Evolutionary conservation across 1,140 invertebrate species (phyloP).

Genomic region (Hypothenemus hampei): DNA sequence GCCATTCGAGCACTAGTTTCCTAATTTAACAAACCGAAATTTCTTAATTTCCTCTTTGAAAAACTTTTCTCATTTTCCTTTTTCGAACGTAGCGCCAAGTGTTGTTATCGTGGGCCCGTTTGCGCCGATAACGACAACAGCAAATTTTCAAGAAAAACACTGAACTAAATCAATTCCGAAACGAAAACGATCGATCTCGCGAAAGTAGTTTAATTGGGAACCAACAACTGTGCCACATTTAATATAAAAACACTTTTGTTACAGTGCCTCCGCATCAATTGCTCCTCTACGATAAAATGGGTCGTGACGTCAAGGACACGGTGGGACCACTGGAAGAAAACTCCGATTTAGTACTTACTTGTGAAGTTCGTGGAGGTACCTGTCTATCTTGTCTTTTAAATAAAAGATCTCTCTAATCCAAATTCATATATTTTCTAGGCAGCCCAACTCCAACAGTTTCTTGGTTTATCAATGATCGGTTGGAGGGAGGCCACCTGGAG

Average conservation of each 20-base stretch:
- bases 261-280: slow-evolving; percentile 81
- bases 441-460: slow-evolving; percentile 73
- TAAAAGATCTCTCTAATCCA: not conserved
- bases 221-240: no score
- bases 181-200: no score
- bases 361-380: slow-evolving; percentile 87
- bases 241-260: no score
- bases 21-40: no score
- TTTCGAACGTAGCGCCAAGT: not conserved
- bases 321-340: slow-evolving; percentile 82
- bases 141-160: not conserved
- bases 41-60: slow-evolving; percentile 18
- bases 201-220: no score
- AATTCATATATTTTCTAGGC: slow-evolving; percentile 51
- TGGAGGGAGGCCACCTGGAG: slow-evolving; percentile 51
- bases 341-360: slow-evolving; percentile 72
- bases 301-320: slow-evolving; percentile 64
- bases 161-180: slow-evolving; percentile 9
- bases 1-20: no score
- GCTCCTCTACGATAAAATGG: slow-evolving; percentile 76
- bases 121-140: not conserved
- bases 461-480: slow-evolving; percentile 68
- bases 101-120: no score
- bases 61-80: slow-evolving; percentile 22
- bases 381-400: not conserved